Evolutionary conservation across 2,888 invertebrate species (phyloP), one percentile per base, ranked within the genome.

Genomic region (Netelia melanura): DNA sequence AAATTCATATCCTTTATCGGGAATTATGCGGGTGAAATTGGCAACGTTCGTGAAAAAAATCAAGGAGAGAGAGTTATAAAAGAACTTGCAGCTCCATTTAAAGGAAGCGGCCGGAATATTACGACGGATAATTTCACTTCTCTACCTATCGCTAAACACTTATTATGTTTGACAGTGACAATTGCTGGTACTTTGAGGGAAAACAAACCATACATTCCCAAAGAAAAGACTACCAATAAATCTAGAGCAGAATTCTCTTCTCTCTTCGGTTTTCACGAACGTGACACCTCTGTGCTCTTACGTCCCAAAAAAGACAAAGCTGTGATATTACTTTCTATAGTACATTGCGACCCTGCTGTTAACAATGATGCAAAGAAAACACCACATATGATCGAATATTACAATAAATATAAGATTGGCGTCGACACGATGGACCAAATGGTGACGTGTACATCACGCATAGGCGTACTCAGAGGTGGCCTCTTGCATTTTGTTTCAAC

Each of bases 1-100:
- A 85, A 89, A 87, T 56, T 38, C 86, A 21, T 89, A 88, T 84
- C 87, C 89, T 17, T 65, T 88, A 44, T 23, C 79, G 10, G 90
- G 89, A 14, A 72, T 84, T 44, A 78, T 89, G 9, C 87, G 38
- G 88, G 88, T 30, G 89, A 87, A 84, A 71, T 61, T 10, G 72
- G 21, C 80, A 89, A 84, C 81, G 86, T 86, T 23, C 87, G 87
- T 1, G 88, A 90, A 83, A 86, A 79, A 84, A 89, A 90, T 83
- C 80, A 86, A 67, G 90, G 89, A 23, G 87, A 89, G 79, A 83
- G 86, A 87, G 89, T 90, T 21, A 88, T 91, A 61, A 91, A 90
- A 89, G 88, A 90, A 30, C 84, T 90, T 52, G 87, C 70, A 65
- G 87, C 72, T 67, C 81, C 77, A 79, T 89, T 83, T 65, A 81